Evolutionary conservation across 2,888 invertebrate species (phyloP).

Genomic region (Tolmerus cingulatus): DNA sequence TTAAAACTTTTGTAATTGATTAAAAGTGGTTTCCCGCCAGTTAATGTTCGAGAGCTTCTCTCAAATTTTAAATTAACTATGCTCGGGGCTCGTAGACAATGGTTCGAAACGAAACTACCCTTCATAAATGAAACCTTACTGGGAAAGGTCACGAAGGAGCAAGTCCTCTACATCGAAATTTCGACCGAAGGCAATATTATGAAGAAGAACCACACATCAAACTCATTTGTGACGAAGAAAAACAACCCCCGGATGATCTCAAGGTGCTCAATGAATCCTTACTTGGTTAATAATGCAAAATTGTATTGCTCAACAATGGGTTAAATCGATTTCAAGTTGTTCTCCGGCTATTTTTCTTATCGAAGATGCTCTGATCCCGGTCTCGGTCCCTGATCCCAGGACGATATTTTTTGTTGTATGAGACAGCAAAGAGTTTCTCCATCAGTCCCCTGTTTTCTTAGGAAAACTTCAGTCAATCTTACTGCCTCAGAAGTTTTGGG

Average conservation of each 20-base stretch:
- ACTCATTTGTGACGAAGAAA: background rate
- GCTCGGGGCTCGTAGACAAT: background rate
- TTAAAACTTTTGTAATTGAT: background rate
- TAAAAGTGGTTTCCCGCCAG: background rate
- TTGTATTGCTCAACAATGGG: background rate
- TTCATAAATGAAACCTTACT: background rate
- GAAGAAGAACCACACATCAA: background rate
- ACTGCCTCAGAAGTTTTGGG: background rate
- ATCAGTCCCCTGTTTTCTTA: background rate
- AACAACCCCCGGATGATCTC: background rate
- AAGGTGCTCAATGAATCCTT: background rate
- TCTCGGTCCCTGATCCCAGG: background rate
- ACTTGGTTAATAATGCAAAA: background rate
- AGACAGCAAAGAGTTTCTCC: background rate
- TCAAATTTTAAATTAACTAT: background rate
- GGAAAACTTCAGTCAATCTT: background rate
- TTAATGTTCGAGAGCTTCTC: background rate
- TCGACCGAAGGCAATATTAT: background rate
- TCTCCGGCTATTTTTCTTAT: background rate
- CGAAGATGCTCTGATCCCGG: background rate
- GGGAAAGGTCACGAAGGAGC: background rate
- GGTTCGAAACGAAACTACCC: background rate
- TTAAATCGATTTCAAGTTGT: background rate
- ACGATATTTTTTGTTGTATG: background rate
- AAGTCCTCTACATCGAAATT: background rate